Evolutionary conservation across 2,113 vertebrate species (phyloP), one percentile per base, ranked within the genome.

Genomic region (Bufo gargarizans): DNA sequence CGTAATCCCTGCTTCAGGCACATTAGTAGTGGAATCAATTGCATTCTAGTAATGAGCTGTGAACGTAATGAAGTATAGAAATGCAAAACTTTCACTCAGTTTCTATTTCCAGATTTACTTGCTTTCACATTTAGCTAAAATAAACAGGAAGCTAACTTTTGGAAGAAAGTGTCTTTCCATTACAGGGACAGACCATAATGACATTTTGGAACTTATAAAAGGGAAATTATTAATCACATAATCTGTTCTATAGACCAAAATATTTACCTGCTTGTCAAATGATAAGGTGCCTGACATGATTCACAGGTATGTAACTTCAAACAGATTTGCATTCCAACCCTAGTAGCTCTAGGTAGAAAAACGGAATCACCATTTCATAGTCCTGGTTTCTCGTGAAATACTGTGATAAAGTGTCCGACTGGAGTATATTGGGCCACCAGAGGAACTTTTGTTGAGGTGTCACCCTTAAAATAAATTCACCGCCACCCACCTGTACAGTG

Each of bases 131-230:
- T 78, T 69, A 80, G 71, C 50, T 71, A 50, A 77, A 43, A 56
- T 87, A 87, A 87, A 87, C 86, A 81, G 86, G 86, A 87, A 86
- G 85, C 69, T 7, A 49, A 43, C 22, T 16, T 79, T 12, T 61
- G 59, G 47, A 80, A 80, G 11, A 3, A 80, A 79, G 17, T 45
- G 13, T 58, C 63, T 87, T 87, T 87, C 77, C 86, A 87, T 80
- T 87, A 71, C 77, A 80, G 55, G 61, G 77, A 17, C 55, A 4
- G 76, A 22, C 69, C 8, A 17, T 16, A 63, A 65, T n/a, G 19
- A 79, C 61, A 53, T 69, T 78, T 53, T 86, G 17, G 61, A 86
- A 69, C 45, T 47, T 55, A 63, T 86, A 79, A 55, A 50, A 85
- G 33, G 69, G 84, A 76, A 85, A 79, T 79, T 17, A 86, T 69